Evolutionary conservation across 2,888 invertebrate genomes (phyloP), one percentile per base, ranked within the genome.

Genomic region (Amblyjoppa proteus): DNA sequence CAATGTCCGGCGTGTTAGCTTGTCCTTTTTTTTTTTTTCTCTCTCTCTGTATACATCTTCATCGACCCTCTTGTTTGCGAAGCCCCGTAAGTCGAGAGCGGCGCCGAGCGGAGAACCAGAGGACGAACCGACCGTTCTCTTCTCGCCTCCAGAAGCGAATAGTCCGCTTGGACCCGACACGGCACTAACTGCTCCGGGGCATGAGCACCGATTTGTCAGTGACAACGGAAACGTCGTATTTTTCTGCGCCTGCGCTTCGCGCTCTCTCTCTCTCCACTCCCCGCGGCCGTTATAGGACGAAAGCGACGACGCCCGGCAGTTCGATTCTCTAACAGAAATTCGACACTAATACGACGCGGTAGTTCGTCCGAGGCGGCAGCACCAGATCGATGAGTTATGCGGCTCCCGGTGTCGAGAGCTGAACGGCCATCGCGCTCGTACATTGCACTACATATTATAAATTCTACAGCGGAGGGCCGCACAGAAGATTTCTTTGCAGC

Each of bases 381-480:
- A 87, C 87, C 83, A 80, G 78, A 66, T 56, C 41, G 78, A 81
- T 89, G 85, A 89, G 86, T 89, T 87, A 89, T 89, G 87, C 80
- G 89, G 87, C 87, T 87, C 84, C 84, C 83, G 87, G 87, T 61
- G n/a, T 45, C 41, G 41, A 31, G 34, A 53, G 20, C 49, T 49
- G 61, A 31, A 75, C 51, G 45, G 45, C 45, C 45, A 45, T 45
- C 45, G 45, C 41, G 41, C 41, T 41, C 41, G 20, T 41, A 41
- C n/a, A 28, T 49, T 49, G 31, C 28, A 64, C 49, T 45, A 45
- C 25, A 74, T 31, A 11, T 16, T 45, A 20, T 20, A 20, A 20
- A 20, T 20, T 20, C 20, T 20, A 20, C 20, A 20, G 20, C 20
- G 20, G 20, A 20, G 20, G 20, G 20, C 20, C 20, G 20, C 20